Conservation (phyloP, 2,888 invertebrate genomes). For the Pyrrhia umbra region DNA sequence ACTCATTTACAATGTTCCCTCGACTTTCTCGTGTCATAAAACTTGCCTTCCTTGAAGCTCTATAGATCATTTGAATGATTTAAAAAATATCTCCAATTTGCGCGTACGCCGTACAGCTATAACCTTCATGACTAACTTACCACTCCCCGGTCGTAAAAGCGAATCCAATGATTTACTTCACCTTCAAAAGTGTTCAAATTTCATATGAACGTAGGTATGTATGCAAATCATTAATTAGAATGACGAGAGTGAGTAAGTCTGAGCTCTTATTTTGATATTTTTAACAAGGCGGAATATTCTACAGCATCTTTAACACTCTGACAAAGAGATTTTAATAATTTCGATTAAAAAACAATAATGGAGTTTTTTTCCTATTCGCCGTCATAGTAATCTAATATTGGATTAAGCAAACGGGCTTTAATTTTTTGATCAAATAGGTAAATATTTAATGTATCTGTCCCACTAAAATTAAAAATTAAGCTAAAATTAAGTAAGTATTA, state of each 20-base stretch:
- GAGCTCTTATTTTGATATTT: constrained; percentile 3
- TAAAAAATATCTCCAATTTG: constrained; percentile 55
- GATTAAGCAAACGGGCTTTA: too few relatives aligned
- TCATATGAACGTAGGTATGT: not conserved
- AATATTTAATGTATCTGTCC: too few relatives aligned
- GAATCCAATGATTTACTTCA: constrained; percentile 66
- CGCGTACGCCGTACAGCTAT: constrained; percentile 41
- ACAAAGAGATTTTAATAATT: too few relatives aligned
- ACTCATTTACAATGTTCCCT: constrained; percentile 37
- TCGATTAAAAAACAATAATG: too few relatives aligned
- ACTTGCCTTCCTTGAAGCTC: constrained; percentile 52
- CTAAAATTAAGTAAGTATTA: too few relatives aligned
- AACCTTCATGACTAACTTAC: constrained; percentile 52
- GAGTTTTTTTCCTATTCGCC: too few relatives aligned
- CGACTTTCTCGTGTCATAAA: constrained; percentile 57
- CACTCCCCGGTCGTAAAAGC: constrained; percentile 69
- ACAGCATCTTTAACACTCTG: too few relatives aligned
- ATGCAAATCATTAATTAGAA: constrained; percentile 14
- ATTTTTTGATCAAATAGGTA: too few relatives aligned
- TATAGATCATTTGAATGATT: constrained; percentile 57
- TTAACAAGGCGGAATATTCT: too few relatives aligned
- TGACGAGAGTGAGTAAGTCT: not conserved
- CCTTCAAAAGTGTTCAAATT: constrained; percentile 12
- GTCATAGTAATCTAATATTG: too few relatives aligned
- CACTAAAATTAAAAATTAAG: too few relatives aligned